Conservation (phyloP, 2,888 invertebrate genomes). For the Perdita meconis region DNA sequence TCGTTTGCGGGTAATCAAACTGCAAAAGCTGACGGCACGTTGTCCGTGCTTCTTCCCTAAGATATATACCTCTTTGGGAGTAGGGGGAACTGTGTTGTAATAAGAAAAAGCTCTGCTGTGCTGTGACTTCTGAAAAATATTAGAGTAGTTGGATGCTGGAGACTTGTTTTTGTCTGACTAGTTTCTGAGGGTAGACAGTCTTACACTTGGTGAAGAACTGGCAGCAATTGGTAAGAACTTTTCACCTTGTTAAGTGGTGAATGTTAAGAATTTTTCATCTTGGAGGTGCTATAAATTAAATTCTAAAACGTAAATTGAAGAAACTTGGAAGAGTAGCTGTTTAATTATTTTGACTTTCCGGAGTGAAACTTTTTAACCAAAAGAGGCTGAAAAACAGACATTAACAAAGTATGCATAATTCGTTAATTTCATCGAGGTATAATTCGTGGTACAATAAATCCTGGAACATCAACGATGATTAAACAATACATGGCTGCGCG, state of each 20-base stretch:
- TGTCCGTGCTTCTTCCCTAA: background rate
- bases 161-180: background rate
- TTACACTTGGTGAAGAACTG: no score
- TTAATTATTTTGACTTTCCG: no score
- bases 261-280: no score
- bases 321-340: no score
- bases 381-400: background rate
- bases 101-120: background rate
- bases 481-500: slow-evolving; percentile 64
- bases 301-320: no score
- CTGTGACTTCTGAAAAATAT: background rate
- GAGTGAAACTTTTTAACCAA: background rate
- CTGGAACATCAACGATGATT: slow-evolving; percentile 66
- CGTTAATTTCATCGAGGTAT: slow-evolving; percentile 33
- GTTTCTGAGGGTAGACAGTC: no score
- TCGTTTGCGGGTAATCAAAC: slow-evolving; percentile 48
- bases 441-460: slow-evolving; percentile 57
- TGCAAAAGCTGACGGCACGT: background rate
- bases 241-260: no score
- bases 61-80: background rate
- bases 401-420: slow-evolving; percentile 6
- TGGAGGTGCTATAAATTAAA: no score
- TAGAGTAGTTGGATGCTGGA: background rate
- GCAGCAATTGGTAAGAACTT: no score
- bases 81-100: background rate